phyloP scores from a whole-genome alignment of 2,113 vertebrate species.

The Ardeotis arabs region DNA sequence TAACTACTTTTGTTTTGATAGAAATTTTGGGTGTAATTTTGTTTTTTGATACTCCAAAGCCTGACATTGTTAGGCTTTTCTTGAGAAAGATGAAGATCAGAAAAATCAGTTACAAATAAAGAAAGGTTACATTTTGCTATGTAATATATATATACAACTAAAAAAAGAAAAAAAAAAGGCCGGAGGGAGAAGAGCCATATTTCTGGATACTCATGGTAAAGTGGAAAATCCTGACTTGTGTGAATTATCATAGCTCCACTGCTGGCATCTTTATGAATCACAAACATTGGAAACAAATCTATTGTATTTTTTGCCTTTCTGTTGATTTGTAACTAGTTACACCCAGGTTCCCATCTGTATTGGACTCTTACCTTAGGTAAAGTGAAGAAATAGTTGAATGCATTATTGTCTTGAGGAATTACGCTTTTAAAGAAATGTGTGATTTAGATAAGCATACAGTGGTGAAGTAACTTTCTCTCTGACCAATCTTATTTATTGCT shows the following conservation, averaged over 20 bases:
- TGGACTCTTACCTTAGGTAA: background rate
- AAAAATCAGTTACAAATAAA: background rate
- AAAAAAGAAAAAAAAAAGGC: background rate
- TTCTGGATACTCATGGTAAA: background rate
- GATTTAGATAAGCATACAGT: background rate
- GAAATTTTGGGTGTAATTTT: background rate
- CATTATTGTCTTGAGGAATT: background rate
- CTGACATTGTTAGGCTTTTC: background rate
- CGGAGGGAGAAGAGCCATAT: background rate
- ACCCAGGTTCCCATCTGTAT: background rate
- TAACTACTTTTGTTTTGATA: background rate
- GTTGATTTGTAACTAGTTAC: background rate
- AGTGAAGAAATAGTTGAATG: background rate
- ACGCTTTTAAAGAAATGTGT: background rate
- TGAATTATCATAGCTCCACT: background rate
- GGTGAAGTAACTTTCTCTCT: background rate
- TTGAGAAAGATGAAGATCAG: background rate
- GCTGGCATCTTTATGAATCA: background rate
- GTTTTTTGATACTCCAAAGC: background rate
- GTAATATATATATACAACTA: background rate
- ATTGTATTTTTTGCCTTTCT: background rate
- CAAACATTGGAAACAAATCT: background rate
- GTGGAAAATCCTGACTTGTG: background rate
- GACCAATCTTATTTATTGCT: background rate
- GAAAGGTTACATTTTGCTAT: background rate